phyloP scores from a whole-genome alignment of 2,113 vertebrate species.

The Osmerus eperlanus region DNA sequence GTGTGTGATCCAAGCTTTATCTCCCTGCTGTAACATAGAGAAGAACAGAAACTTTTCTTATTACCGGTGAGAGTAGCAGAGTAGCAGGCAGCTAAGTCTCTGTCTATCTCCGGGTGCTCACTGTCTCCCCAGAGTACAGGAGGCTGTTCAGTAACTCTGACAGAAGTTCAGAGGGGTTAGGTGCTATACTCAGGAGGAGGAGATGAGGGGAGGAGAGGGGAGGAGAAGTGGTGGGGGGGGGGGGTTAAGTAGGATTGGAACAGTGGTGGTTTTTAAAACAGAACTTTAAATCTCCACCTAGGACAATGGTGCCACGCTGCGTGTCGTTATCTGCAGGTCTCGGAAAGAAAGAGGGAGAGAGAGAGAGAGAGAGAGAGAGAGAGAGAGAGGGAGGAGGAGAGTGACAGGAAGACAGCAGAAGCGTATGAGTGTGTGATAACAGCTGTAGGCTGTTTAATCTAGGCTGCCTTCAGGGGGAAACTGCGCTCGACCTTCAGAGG shows the following conservation, averaged over 20 bases:
- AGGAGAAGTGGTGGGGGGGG: conserved; percentile 32
- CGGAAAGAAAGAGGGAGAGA: conserved; percentile 19
- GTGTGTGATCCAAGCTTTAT: conserved; percentile 67
- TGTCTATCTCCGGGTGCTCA: conserved; percentile 66
- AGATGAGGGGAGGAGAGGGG: conserved; percentile 27
- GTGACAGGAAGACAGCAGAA: conserved; percentile 62
- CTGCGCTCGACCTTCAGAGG: neutral
- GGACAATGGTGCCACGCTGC: conserved; percentile 35
- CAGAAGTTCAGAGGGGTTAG: conserved; percentile 74
- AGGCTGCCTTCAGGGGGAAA: neutral
- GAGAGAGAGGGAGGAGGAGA: conserved; percentile 42
- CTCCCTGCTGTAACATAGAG: conserved; percentile 61
- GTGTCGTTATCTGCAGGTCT: conserved; percentile 12
- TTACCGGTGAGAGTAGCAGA: conserved; percentile 64
- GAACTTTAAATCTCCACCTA: conserved; percentile 76
- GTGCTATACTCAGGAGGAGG: conserved; percentile 59
- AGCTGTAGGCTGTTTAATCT: conserved; percentile 56
- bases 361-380: conserved; percentile 52
- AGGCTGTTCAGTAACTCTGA: conserved; percentile 67
- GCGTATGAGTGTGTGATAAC: conserved; percentile 64
- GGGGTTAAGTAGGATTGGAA: conserved; percentile 74
- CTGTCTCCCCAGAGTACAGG: conserved; percentile 65
- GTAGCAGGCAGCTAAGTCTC: conserved; percentile 70
- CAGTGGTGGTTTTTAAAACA: conserved; percentile 71
- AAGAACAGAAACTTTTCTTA: conserved; percentile 76